phyloP scores from a whole-genome alignment of 2,797 vertebrate species.

The Gymnodraco acuticeps region DNA sequence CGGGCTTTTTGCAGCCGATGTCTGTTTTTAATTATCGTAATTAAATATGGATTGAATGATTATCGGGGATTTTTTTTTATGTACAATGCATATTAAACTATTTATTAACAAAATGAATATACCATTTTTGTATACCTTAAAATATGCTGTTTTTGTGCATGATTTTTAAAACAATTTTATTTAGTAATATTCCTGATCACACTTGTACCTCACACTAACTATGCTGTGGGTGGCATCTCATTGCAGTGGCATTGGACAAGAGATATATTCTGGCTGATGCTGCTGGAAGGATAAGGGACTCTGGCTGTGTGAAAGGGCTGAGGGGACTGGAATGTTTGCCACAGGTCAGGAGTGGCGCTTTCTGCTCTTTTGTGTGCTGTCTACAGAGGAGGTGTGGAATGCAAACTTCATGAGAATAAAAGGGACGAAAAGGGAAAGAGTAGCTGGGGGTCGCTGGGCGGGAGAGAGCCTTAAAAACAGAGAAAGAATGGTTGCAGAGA shows the following conservation, averaged over 20 bases:
- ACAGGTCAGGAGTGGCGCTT: conserved; percentile 79
- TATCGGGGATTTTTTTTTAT: neutral
- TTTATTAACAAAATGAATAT: neutral
- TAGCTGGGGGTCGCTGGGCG: conserved; percentile 51
- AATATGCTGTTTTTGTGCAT: neutral
- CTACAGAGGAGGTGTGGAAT: conserved; percentile 87
- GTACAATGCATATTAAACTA: neutral
- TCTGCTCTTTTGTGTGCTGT: conserved; percentile 84
- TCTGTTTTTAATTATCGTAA: conserved; percentile 41
- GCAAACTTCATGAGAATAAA: conserved; percentile 83
- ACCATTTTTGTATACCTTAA: neutral
- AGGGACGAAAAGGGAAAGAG: conserved; percentile 59
- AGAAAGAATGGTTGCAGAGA: conserved; percentile 46
- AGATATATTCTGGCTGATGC: conserved; percentile 37
- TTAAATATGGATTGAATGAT: conserved; percentile 48
- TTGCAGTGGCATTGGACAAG: conserved; percentile 18
- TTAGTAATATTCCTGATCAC: neutral
- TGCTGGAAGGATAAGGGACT: conserved; percentile 46
- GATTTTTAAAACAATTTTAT: too few relatives aligned
- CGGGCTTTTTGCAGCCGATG: conserved; percentile 26
- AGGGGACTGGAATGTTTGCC: conserved; percentile 84
- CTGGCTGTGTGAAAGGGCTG: conserved; percentile 58
- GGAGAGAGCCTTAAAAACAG: conserved; percentile 42
- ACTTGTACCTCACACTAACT: neutral
- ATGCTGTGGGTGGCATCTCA: neutral